Evolutionary conservation across 2,888 invertebrate species (phyloP), one percentile per base, ranked within the genome.

Genomic region (Podotricha telesiphe): DNA sequence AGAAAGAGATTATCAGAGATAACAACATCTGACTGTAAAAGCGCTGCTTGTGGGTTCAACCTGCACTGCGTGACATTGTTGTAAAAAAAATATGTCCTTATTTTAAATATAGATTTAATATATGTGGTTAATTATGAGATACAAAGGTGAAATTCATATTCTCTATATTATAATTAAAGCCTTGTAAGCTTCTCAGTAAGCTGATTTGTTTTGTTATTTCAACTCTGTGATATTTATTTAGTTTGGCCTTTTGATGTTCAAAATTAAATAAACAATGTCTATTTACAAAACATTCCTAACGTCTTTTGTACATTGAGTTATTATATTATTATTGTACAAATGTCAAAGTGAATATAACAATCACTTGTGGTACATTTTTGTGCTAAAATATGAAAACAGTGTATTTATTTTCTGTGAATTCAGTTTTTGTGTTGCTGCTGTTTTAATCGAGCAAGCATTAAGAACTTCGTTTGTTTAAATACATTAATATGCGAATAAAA

Each of bases 261-360:
- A 34, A 55, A 55, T 53, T 53, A 53, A 34, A 53, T 53, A 34
- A 34, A 53, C 34, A 34, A 34, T 53, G 53, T 53, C 34, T 34
- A 34, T 53, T 53, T n/a, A 34, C 34, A 55, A n/a, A 17, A 11
- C 13, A 53, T 34, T 3, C n/a, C n/a, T 5, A 34, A 34, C 4
- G 28, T 11, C 28, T 34, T 28, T 55, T 55, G 34, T 11, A 28
- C 34, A 34, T 53, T 10, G 10, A 17, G n/a, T 53, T 53, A 15
- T 53, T 53, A 28, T 28, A 15, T 28, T 28, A n/a, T 53, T 34
- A 34, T 53, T 34, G 53, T 28, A 53, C 28, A 55, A 55, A 11
- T n/a, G 53, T 17, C 3, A n/a, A 53, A 17, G 17, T 34, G 10
- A 34, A 34, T 17, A 34, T 34, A 3, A 42, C 13, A 42, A 42